Evolutionary conservation across 1,140 invertebrate genomes (phyloP).

Genomic region (Myzus persicae): DNA sequence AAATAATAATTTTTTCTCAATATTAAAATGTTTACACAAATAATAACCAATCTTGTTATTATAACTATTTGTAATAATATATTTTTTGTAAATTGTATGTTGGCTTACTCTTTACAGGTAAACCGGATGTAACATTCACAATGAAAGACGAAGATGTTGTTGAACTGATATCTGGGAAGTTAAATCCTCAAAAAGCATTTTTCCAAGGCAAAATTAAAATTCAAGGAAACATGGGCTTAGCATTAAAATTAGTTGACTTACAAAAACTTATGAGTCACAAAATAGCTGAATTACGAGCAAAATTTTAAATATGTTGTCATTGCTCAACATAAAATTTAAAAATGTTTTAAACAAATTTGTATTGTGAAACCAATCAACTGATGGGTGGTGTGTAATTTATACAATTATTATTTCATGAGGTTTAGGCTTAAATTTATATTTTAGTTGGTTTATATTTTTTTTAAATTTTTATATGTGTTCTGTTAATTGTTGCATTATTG

Average conservation of each 20-base stretch:
- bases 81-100: not conserved
- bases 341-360: not conserved
- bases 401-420: not conserved
- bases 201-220: slow-evolving; percentile 97
- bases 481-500: not conserved
- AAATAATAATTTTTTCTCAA: not conserved
- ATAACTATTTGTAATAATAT: not conserved
- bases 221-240: slow-evolving; percentile 94
- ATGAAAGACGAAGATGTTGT: slow-evolving; percentile 86
- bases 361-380: not conserved
- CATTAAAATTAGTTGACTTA: slow-evolving; percentile 91
- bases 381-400: not conserved
- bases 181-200: slow-evolving; percentile 96
- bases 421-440: slow-evolving; percentile 31
- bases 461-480: not conserved
- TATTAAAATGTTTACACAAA: not conserved
- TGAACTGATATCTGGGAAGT: slow-evolving; percentile 86
- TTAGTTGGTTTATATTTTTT: not conserved
- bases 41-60: not conserved
- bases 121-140: slow-evolving; percentile 91
- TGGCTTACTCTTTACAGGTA: slow-evolving; percentile 68
- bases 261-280: slow-evolving; percentile 76
- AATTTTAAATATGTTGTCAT: slow-evolving; percentile 70
- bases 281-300: slow-evolving; percentile 77
- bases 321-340: not conserved